Conservation (phyloP, 2,888 invertebrate genomes). For the Drosophila borborema region DNA sequence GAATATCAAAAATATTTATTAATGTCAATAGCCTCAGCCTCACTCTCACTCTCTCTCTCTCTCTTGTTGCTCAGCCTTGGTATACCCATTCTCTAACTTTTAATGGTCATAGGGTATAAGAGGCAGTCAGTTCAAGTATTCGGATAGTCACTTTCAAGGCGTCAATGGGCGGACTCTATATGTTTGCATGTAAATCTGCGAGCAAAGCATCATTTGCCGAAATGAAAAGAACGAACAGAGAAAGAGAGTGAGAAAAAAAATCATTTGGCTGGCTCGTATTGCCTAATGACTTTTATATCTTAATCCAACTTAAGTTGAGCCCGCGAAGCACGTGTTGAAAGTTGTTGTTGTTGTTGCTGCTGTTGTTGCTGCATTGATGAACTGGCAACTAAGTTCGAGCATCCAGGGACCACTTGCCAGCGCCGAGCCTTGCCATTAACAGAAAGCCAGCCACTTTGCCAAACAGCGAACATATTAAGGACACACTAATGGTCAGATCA, state of each 20-base stretch:
- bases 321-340: conserved; percentile 1
- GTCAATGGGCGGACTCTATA: background rate
- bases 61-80: no score
- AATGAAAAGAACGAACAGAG: background rate
- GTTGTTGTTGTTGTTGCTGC: conserved; percentile 13
- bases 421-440: conserved; percentile 41
- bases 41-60: no score
- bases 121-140: conserved; percentile 32
- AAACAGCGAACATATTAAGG: conserved; percentile 23
- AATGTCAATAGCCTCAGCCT: no score
- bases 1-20: background rate
- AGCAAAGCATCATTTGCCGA: conserved; percentile 20
- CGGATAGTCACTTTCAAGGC: conserved; percentile 16
- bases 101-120: conserved; percentile 5
- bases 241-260: background rate
- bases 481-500: conserved; percentile 37
- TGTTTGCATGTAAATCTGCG: conserved; percentile 50
- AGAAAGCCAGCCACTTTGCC: conserved; percentile 37
- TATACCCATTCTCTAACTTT: background rate
- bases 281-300: conserved; percentile 57
- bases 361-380: conserved; percentile 11
- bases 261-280: conserved; percentile 29
- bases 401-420: conserved; percentile 56
- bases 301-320: conserved; percentile 37
- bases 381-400: conserved; percentile 2